Evolutionary conservation across 2,888 invertebrate species (phyloP).

Genomic region (Leptopterna dolabrata): DNA sequence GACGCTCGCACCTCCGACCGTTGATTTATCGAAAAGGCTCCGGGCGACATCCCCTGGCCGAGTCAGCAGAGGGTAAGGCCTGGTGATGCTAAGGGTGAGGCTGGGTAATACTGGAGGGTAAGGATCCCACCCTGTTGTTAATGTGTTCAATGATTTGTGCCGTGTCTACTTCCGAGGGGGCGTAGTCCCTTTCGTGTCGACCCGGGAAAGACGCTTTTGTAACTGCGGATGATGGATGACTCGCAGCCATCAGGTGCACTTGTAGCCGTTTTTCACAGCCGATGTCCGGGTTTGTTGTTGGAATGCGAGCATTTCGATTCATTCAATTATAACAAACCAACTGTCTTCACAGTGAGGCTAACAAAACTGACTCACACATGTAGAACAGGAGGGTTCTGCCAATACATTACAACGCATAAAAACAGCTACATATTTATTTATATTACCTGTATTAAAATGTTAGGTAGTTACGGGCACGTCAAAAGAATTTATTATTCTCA

Average conservation of each 20-base stretch:
- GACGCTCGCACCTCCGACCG: not conserved
- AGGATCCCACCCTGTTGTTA: not conserved
- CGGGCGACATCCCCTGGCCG: not conserved
- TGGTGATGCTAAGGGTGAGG: not conserved
- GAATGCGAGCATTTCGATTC: not conserved
- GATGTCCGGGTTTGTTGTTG: not conserved
- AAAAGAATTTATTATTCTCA: no score
- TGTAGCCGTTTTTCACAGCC: not conserved
- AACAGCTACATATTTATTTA: no score
- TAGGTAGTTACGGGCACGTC: no score
- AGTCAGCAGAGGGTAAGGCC: not conserved
- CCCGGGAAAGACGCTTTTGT: not conserved
- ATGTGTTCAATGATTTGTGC: constrained; percentile 2
- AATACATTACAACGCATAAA: no score
- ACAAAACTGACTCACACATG: no score
- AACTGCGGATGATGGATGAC: not conserved
- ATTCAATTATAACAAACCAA: not conserved
- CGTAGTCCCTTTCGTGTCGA: not conserved
- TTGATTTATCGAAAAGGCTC: not conserved
- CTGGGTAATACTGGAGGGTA: not conserved
- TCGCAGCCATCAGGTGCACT: not conserved
- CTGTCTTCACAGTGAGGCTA: no score
- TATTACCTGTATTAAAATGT: no score
- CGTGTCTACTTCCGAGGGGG: constrained; percentile 3
- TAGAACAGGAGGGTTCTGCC: no score